Base-by-base conservation (phyloP, 2,888 invertebrate genomes). In the Stenoptilia bipunctidactyla region DNA sequence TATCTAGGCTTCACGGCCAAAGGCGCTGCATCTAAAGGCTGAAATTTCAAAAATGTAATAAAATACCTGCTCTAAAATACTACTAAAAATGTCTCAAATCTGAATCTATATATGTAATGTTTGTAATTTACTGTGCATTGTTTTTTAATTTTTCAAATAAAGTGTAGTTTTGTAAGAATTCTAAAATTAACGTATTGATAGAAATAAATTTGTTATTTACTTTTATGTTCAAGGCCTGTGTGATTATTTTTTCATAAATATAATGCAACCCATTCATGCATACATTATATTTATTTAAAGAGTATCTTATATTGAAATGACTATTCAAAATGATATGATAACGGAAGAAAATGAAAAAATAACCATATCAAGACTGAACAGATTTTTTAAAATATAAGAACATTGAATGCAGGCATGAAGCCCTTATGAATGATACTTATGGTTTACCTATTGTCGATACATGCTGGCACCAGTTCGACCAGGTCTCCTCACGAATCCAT, bases 351-450 rank as follows among this genome's bases (percentile, higher is more conserved):
- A 55, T 64, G 68, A 70, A 74, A 67, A 71, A 70, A 72, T 66
- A 71, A 70, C 61, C 69, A 68, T 56, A 61, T 57, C 62, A 58
- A 55, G 57, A 66, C 49, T 50, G 49, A 45, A 49, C 43, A 40
- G 42, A 48, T 43, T 40, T 52, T 53, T 50, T n/a, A n/a, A n/a
- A n/a, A 53, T 44, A 43, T 58, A 55, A 53, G 48, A 64, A 59
- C 56, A 63, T 66, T 68, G 65, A 68, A 63, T 60, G 59, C 61
- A 20, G 79, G 77, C 79, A 55, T 61, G 61, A 56, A 49, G 74
- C 75, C 76, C 71, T 69, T 76, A 79, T 80, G 82, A 79, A 82
- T 82, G 82, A 75, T 80, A 82, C 83, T 77, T 80, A 80, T 76
- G 74, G 76, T 80, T 83, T 83, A 83, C 83, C 83, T 83, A 83